These are phyloP conservation scores for Scaptomyza polygonia DNA, from an alignment of 2,888 invertebrate genomes.

Conservation along the genomic window DNA sequence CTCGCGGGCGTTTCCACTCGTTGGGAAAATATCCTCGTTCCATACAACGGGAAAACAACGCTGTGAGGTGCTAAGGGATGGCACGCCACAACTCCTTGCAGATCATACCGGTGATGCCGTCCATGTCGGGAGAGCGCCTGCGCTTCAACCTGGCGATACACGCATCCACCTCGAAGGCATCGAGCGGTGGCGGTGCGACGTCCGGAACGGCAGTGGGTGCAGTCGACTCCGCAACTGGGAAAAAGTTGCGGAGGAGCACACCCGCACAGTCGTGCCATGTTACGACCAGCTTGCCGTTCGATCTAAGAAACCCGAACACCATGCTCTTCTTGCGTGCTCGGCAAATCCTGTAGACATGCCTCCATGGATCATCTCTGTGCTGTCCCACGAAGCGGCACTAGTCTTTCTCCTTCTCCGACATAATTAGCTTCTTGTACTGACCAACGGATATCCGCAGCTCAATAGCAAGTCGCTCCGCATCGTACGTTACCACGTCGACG, in stretches of 20 bases:
- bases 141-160: constrained; percentile 20
- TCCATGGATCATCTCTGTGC: constrained; percentile 14
- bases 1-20: constrained; percentile 19
- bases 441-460: background rate
- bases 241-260: constrained; percentile 20
- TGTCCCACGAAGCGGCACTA: constrained; percentile 27
- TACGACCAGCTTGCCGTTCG: constrained; percentile 5
- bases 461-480: constrained; percentile 5
- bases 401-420: constrained; percentile 14
- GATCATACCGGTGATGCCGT: constrained; percentile 25
- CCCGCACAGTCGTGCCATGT: constrained; percentile 22
- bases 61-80: constrained; percentile 17
- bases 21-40: constrained; percentile 7
- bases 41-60: constrained; percentile 11
- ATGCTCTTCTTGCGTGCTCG: too few species aligned
- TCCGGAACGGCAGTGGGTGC: constrained; percentile 8
- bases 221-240: constrained; percentile 13
- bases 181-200: background rate
- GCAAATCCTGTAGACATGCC: background rate
- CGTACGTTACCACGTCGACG: constrained; percentile 2
- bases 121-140: constrained; percentile 28
- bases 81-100: constrained; percentile 26
- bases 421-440: constrained; percentile 20
- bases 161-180: constrained; percentile 4
- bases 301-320: too few species aligned